A percentile compares a stretch with the other conserved stretches of the same genome.
These are phyloP conservation scores for Calliopum simillimum DNA, from an alignment of 2,888 invertebrate genomes.

Conservation along the genomic window DNA sequence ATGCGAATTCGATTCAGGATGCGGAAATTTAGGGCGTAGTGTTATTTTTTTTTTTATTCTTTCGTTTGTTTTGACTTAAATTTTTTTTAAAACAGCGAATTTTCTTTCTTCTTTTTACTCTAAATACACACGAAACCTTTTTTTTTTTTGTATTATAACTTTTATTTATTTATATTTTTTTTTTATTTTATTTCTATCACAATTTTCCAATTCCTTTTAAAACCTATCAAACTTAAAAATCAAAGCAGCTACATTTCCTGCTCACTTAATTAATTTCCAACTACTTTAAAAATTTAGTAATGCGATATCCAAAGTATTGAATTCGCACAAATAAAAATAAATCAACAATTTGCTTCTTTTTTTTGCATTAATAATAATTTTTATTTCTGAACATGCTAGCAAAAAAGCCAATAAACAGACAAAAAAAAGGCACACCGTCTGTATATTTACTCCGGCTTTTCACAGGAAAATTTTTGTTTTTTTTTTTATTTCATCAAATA, in stretches of 20 bases:
- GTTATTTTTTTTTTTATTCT: not conserved
- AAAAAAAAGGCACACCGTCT: slow-evolving; percentile 24
- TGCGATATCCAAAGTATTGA: not conserved
- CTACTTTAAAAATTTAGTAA: not conserved
- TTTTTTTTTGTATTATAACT: not conserved
- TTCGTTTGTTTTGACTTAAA: not conserved
- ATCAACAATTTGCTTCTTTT: slow-evolving; percentile 7
- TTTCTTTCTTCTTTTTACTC: not conserved
- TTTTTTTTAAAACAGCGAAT: slow-evolving; percentile 1
- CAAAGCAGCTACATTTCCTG: slow-evolving; percentile 17
- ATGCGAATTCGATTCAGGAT: slow-evolving; percentile 6
- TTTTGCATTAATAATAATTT: slow-evolving; percentile 11
- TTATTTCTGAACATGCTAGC: slow-evolving; percentile 2
- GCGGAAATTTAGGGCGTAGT: slow-evolving; percentile 31
- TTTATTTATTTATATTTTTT: slow-evolving; percentile 11
- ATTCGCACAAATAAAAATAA: not conserved
- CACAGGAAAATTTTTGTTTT: slow-evolving; percentile 21
- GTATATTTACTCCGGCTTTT: slow-evolving; percentile 9
- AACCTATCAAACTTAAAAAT: slow-evolving; percentile 3
- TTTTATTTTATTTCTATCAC: not conserved
- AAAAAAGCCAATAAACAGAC: not conserved
- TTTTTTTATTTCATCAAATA: slow-evolving; percentile 13
- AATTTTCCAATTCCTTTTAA: not conserved
- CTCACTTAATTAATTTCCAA: not conserved
- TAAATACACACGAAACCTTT: not conserved